Percentiles rank a stretch among this genome's conserved stretches.
Evolutionary conservation across 2,113 vertebrate species (phyloP).

Genomic region (Catagonus wagneri): DNA sequence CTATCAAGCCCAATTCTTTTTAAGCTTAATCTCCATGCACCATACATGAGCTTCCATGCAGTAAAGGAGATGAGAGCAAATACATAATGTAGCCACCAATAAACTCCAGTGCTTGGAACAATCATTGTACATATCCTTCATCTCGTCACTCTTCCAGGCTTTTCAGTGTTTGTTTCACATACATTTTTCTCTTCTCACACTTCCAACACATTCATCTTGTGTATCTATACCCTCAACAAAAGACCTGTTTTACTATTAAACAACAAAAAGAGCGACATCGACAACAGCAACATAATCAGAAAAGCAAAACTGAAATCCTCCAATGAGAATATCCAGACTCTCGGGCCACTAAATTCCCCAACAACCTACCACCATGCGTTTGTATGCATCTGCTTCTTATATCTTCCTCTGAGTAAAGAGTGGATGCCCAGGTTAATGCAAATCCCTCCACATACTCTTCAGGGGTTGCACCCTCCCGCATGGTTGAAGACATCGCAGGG

Average conservation of each 20-base stretch:
- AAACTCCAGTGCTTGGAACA: background rate
- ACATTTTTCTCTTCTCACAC: background rate
- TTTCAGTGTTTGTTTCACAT: background rate
- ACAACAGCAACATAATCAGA: background rate
- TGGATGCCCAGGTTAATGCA: background rate
- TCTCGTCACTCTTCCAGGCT: background rate
- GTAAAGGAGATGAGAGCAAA: background rate
- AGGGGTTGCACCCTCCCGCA: rapidly evolving
- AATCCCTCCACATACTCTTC: background rate
- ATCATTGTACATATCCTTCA: background rate
- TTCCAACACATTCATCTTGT: background rate
- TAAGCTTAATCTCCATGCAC: background rate
- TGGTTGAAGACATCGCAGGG: background rate
- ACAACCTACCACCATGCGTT: background rate
- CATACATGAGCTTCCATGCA: background rate
- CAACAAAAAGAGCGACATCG: background rate
- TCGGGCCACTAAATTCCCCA: background rate
- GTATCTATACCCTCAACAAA: background rate
- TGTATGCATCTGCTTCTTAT: too few relatives aligned
- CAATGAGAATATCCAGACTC: background rate
- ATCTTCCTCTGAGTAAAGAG: background rate
- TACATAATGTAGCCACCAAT: background rate
- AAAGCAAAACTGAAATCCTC: background rate
- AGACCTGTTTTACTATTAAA: background rate
- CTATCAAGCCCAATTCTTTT: background rate